Conservation (phyloP, 1,140 invertebrate species). For the Ceratina australensis region DNA sequence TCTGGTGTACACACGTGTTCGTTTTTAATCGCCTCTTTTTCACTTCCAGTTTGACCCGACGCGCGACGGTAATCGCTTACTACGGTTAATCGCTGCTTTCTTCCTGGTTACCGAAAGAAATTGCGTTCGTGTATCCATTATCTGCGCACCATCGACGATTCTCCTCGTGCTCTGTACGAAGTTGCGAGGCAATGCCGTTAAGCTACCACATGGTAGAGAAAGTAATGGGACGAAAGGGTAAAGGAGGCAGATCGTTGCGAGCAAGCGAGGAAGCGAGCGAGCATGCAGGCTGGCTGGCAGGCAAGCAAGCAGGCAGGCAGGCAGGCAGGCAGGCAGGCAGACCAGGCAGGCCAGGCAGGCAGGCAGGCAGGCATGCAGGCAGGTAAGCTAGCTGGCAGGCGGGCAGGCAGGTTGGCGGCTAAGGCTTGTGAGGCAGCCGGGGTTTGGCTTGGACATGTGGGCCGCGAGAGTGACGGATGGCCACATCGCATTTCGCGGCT, state of each 20-base stretch:
- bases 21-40: too few relatives aligned
- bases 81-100: not conserved
- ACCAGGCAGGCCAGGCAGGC: constrained; percentile 5
- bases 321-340: constrained; percentile 7
- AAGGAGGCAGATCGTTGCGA: not conserved
- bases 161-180: not conserved
- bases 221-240: not conserved
- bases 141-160: not conserved
- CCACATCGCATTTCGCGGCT: constrained; percentile 78
- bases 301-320: too few relatives aligned
- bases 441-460: constrained; percentile 62
- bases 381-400: constrained; percentile 3
- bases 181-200: not conserved
- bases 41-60: too few relatives aligned
- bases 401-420: too few relatives aligned
- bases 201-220: constrained; percentile 28
- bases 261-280: not conserved
- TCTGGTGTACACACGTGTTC: too few relatives aligned
- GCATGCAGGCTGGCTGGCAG: not conserved
- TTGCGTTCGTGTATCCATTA: not conserved
- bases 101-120: not conserved
- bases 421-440: constrained; percentile 25
- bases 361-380: constrained; percentile 13
- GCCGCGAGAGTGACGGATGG: constrained; percentile 76
- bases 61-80: too few relatives aligned